phyloP scores from a whole-genome alignment of 92 coral and sea anemone genomes.

The Actinostola sp. region DNA sequence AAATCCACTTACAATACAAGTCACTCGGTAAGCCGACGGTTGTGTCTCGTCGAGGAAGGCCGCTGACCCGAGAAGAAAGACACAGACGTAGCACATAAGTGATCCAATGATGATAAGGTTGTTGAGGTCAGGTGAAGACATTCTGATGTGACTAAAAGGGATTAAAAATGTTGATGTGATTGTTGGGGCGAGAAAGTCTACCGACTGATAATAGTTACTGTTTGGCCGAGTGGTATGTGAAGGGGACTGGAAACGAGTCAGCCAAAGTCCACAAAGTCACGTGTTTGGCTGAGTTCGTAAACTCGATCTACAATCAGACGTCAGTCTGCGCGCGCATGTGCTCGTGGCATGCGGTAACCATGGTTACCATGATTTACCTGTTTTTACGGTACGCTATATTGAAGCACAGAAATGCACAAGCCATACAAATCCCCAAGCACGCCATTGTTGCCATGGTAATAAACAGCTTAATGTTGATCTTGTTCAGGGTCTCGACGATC shows the following conservation, averaged over 20 bases:
- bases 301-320: too few relatives aligned
- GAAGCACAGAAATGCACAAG: slow-evolving; percentile 45
- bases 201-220: too few relatives aligned
- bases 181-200: too few relatives aligned
- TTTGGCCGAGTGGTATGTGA: too few relatives aligned
- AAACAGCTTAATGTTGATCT: slow-evolving; percentile 42
- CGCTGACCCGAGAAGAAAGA: slow-evolving; percentile 68
- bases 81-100: slow-evolving; percentile 59
- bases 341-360: too few relatives aligned
- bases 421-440: slow-evolving; percentile 47
- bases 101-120: slow-evolving; percentile 71
- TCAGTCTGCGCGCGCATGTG: neutral
- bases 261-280: too few relatives aligned
- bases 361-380: slow-evolving; percentile 25
- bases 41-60: slow-evolving; percentile 43
- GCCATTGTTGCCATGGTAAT: slow-evolving; percentile 51
- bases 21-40: slow-evolving; percentile 6
- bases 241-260: too few relatives aligned
- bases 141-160: slow-evolving; percentile 48
- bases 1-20: slow-evolving; percentile 17
- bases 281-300: too few relatives aligned
- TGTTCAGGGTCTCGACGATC: slow-evolving; percentile 4
- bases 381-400: slow-evolving; percentile 49
- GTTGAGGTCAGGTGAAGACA: slow-evolving; percentile 76
- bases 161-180: neutral